A percentile compares a stretch with the other conserved stretches of the same genome.
Evolutionary conservation across 37 sponge, comb jelly and placozoan species (phyloP).

Genomic region (Theonella swinhoei): DNA sequence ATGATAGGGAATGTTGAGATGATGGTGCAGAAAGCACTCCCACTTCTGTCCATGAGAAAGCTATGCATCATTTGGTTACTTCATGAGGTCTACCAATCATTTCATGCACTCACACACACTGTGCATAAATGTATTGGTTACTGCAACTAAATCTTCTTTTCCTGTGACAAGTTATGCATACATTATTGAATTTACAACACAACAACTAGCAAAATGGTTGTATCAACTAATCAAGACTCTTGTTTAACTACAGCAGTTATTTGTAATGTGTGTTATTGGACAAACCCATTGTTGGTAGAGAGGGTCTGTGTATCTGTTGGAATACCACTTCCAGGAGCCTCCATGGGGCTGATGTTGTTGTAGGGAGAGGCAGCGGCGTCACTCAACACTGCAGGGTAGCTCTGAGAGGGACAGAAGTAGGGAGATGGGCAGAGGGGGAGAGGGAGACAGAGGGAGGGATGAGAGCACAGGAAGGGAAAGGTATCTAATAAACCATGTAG

Average conservation of each 20-base stretch:
- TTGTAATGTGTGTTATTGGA: too few relatives aligned
- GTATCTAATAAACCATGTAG: neutral
- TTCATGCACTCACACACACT: too few relatives aligned
- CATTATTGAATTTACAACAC: too few relatives aligned
- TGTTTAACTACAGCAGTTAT: too few relatives aligned
- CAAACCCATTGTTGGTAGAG: neutral
- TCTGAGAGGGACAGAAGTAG: slow-evolving; percentile 9
- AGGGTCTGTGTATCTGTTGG: too few relatives aligned
- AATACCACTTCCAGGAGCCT: neutral
- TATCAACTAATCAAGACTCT: too few relatives aligned
- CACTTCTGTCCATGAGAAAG: neutral
- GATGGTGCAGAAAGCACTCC: too few relatives aligned
- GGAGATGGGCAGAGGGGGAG: neutral
- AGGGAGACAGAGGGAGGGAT: slow-evolving; percentile 8
- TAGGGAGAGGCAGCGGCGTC: slow-evolving; percentile 33
- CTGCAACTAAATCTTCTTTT: too few relatives aligned
- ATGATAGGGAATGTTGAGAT: neutral
- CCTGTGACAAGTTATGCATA: too few relatives aligned
- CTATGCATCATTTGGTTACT: neutral
- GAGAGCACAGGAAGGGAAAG: neutral
- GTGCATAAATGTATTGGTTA: too few relatives aligned
- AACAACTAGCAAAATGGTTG: too few relatives aligned
- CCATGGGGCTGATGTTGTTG: slow-evolving; percentile 33
- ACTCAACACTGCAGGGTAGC: slow-evolving; percentile 4
- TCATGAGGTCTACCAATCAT: neutral